Conservation (phyloP, 2,888 invertebrate genomes). For the Amiota communis region DNA sequence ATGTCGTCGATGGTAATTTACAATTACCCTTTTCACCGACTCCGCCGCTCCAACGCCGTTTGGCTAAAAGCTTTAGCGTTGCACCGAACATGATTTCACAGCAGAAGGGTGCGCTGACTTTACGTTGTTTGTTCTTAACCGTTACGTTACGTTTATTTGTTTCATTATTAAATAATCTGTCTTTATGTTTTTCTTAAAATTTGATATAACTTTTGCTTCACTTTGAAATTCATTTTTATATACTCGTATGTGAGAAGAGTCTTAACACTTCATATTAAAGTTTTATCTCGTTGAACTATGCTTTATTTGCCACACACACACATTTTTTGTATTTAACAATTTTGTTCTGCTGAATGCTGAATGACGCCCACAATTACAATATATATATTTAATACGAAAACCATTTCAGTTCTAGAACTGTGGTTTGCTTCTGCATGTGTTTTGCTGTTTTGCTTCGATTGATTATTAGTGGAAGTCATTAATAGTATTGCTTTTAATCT, state of each 20-base stretch:
- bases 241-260: too few relatives aligned
- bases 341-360: conserved; percentile 4
- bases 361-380: conserved; percentile 14
- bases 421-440: conserved; percentile 24
- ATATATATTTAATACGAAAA: background rate
- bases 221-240: background rate
- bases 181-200: conserved; percentile 23
- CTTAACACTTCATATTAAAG: too few relatives aligned
- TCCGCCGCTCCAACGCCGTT: conserved; percentile 88
- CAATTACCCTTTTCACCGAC: conserved; percentile 81
- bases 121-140: conserved; percentile 28
- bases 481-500: conserved; percentile 23
- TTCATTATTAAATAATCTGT: conserved; percentile 5
- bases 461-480: conserved; percentile 10
- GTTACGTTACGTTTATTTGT: conserved; percentile 34
- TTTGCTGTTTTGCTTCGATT: conserved; percentile 10
- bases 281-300: too few relatives aligned
- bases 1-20: conserved; percentile 26
- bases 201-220: background rate
- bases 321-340: background rate
- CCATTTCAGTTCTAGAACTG: background rate
- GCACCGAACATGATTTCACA: conserved; percentile 78
- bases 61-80: conserved; percentile 94
- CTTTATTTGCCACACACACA: too few relatives aligned
- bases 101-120: conserved; percentile 72